Base-by-base conservation (phyloP, 2,113 vertebrate species). In the Axis porcinus region DNA sequence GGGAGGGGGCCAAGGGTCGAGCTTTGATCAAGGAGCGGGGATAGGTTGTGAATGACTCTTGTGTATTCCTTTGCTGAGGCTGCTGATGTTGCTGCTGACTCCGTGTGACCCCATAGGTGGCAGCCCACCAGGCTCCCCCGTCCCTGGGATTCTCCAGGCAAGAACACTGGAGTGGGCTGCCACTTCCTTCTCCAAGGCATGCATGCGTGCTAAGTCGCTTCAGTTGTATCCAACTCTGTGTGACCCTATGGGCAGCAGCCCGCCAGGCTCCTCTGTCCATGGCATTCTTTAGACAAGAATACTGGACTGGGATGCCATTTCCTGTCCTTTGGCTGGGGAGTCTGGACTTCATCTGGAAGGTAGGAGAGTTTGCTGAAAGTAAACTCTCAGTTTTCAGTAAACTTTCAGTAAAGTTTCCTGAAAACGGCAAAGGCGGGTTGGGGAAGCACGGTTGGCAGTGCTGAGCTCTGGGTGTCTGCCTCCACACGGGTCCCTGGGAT, bases 401-500 rank as follows among this genome's bases (percentile, higher is more conserved):
- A 47, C 47, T 47, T 47, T 47, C 8, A 47, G 47, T 47, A 50
- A 50, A 50, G 47, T 50, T 50, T 64, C 16, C 45, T 27, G 33
- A 64, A 64, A 83, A 81, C n/a, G 57, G n/a, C 43, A 10, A 11
- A 52, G 45, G 17, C 7, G 57, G 79, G 27, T 54, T 89, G 5
- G 70, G 52, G 19, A 55, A 78, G 62, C 82, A 15, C 3, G 4
- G 19, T 11, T 54, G n/a, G 36, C 89, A 15, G 74, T 28, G 12
- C 58, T 58, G 12, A 57, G 45, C 27, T 28, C 83, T 67, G 21
- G 10, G 45, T 8, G 33, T 45, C 86, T 21, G 11, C 50, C 27
- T 7, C 28, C 16, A 19, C 30, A 1, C 1, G 11, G 50, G 1
- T 58, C 25, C 3, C 57, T 28, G n/a, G 50, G 57, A 1, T 21